Evolutionary conservation across 1,140 invertebrate species (phyloP), one percentile per base, ranked within the genome.

Genomic region (Tribolium madens): DNA sequence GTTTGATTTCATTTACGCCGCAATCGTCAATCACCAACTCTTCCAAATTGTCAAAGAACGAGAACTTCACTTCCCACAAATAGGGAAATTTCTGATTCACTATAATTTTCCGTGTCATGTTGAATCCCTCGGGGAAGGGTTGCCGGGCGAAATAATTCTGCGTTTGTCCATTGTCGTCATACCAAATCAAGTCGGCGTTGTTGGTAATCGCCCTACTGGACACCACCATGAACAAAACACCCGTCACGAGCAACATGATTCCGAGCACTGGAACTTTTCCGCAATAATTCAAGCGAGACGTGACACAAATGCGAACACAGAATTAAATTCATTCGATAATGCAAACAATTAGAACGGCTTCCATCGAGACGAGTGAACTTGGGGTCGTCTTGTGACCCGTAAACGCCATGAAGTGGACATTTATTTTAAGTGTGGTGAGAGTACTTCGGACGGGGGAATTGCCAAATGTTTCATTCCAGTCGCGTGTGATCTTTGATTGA

Each of bases 111-210:
- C 47, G n/a, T 26, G 77, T 46, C 6, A 12, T 42, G n/a, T 15
- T 14, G 18, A 78, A 46, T 2, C 73, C 46, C 1, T 72, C 73
- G 3, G 73, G 72, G 13, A 69, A 50, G 3, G 72, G 31, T 53
- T 72, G 42, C 13, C 72, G 36, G 15, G 76, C 76, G 47, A 33
- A 5, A 42, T 77, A 77, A 21, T 42, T 10, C 2, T 64, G 53
- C 1, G 76, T 33, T 13, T 74, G n/a, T 2, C 57, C 46, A 10
- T 18, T 21, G 12, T 74, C 50, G 1, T 77, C 76, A 36, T 68
- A 64, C 76, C 76, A 77, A 12, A 77, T 31, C 71, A 77, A 10
- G 26, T 77, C 53, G 10, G 72, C 64, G 21, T 77, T 60, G 46
- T 57, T 73, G 5, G 60, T 26, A 4, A 42, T 53, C 6, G 31